Evolutionary conservation across 2,113 vertebrate genomes (phyloP).

Genomic region (Gopherus flavomarginatus): DNA sequence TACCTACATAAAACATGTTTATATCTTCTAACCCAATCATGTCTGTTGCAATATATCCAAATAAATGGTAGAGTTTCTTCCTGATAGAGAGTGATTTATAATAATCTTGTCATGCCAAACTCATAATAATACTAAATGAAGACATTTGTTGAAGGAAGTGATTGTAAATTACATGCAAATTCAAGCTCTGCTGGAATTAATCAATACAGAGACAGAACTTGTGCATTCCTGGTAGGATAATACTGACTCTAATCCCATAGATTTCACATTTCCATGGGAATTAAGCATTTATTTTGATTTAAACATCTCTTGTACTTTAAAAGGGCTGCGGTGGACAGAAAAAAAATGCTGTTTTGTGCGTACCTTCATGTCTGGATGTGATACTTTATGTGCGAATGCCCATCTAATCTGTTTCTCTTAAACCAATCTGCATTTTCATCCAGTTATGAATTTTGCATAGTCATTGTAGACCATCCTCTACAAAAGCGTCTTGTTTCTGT

Average conservation of each 20-base stretch:
- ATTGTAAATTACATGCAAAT: slow-evolving; percentile 83
- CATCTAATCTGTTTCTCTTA: background rate
- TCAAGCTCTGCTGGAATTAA: slow-evolving; percentile 75
- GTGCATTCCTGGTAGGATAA: slow-evolving; percentile 59
- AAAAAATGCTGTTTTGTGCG: background rate
- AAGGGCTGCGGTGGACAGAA: background rate
- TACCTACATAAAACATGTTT: slow-evolving; percentile 56
- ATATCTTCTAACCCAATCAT: slow-evolving; percentile 63
- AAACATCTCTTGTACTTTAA: background rate
- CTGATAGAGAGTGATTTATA: slow-evolving; percentile 75
- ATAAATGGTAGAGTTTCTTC: slow-evolving; percentile 55
- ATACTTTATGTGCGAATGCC: background rate
- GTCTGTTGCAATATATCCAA: slow-evolving; percentile 53
- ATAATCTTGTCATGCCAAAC: slow-evolving; percentile 78
- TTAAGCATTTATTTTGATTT: slow-evolving; percentile 67
- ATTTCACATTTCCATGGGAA: slow-evolving; percentile 66
- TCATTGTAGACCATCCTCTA: background rate
- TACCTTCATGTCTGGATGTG: rapidly evolving
- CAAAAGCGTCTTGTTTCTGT: background rate
- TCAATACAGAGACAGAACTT: slow-evolving; percentile 77
- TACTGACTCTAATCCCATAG: slow-evolving; percentile 54
- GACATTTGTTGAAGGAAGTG: slow-evolving; percentile 79
- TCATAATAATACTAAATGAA: slow-evolving; percentile 79
- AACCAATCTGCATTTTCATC: background rate
- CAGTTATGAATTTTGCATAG: background rate